Percentiles rank a stretch among this genome's conserved stretches.
phyloP scores from a whole-genome alignment of 2,888 invertebrate genomes.

The Sinodicranocentrus sp. region DNA sequence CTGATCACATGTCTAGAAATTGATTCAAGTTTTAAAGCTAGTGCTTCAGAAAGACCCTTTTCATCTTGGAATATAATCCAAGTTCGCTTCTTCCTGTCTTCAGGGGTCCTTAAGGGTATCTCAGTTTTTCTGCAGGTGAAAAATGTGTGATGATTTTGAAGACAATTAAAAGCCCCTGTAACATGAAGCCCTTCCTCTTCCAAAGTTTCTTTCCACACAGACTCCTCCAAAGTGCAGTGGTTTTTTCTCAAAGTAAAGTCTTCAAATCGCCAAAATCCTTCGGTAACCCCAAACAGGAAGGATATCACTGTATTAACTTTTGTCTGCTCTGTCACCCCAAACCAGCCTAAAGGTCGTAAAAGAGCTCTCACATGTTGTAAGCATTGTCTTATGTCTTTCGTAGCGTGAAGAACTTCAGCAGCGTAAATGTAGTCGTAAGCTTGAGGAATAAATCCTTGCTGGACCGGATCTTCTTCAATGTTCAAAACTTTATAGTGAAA shows the following conservation, averaged over 20 bases:
- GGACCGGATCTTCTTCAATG: slow-evolving; percentile 43
- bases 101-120: background rate
- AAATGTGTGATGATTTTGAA: too few relatives aligned
- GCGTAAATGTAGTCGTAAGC: slow-evolving; percentile 49
- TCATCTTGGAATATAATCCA: too few relatives aligned
- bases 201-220: slow-evolving; percentile 24
- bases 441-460: slow-evolving; percentile 49
- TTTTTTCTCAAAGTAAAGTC: slow-evolving; percentile 31
- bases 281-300: slow-evolving; percentile 46
- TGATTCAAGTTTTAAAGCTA: background rate
- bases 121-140: background rate
- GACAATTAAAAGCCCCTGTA: background rate
- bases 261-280: slow-evolving; percentile 62
- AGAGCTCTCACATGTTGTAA: slow-evolving; percentile 35
- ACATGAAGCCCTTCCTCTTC: background rate
- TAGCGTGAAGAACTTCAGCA: slow-evolving; percentile 56
- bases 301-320: slow-evolving; percentile 18
- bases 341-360: slow-evolving; percentile 3
- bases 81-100: background rate
- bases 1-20: background rate
- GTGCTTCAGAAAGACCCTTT: background rate
- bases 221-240: slow-evolving; percentile 5
- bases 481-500: too few relatives aligned
- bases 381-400: slow-evolving; percentile 19
- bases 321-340: slow-evolving; percentile 35